Conservation (phyloP, 1,140 invertebrate genomes). For the Diorhabda elongata region DNA sequence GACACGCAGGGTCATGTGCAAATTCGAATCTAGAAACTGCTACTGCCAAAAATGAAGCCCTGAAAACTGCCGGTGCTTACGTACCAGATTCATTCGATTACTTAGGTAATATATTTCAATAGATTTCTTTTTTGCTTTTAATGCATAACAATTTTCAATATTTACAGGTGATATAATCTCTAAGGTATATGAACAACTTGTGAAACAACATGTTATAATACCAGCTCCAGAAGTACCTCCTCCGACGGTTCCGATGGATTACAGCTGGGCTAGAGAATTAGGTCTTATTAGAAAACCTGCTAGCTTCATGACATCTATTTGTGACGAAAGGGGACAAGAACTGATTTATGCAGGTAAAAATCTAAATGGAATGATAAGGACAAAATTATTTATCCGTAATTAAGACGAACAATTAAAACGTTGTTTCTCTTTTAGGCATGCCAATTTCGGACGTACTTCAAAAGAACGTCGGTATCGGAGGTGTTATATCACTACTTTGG, state of each 20-base stretch:
- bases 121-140: not conserved
- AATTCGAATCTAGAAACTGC: slow-evolving; percentile 95
- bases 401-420: no score
- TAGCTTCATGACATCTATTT: slow-evolving; percentile 99
- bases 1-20: slow-evolving; percentile 97
- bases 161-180: slow-evolving; percentile 59
- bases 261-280: slow-evolving; percentile 96
- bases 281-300: slow-evolving; percentile 98
- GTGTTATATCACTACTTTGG: slow-evolving; percentile 95
- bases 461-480: slow-evolving; percentile 91
- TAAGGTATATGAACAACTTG: slow-evolving; percentile 74
- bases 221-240: slow-evolving; percentile 90
- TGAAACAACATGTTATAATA: slow-evolving; percentile 77
- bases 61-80: slow-evolving; percentile 77
- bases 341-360: slow-evolving; percentile 80
- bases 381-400: no score
- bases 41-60: slow-evolving; percentile 82
- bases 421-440: slow-evolving; percentile 58
- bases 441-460: slow-evolving; percentile 93
- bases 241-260: slow-evolving; percentile 99
- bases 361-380: no score
- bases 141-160: slow-evolving; percentile 10
- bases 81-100: slow-evolving; percentile 94
- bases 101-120: slow-evolving; percentile 56
- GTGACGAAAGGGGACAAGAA: slow-evolving; percentile 98